Evolutionary conservation across 2,113 vertebrate species (phyloP).

Genomic region (Andinoacara biseriatus): DNA sequence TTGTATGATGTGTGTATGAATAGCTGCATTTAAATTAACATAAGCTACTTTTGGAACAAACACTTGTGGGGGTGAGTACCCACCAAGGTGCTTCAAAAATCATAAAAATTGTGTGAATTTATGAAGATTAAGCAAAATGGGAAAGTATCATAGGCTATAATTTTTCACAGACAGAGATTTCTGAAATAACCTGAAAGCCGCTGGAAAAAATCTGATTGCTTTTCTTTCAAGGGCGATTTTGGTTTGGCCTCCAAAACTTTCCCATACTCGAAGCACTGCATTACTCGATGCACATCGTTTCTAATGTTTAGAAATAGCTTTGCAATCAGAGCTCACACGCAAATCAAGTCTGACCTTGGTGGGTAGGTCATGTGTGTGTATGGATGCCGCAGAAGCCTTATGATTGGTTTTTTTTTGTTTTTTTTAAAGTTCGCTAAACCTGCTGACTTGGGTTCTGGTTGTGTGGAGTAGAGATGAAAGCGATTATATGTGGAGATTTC

Average conservation of each 20-base stretch:
- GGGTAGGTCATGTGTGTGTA: neutral
- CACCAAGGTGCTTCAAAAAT: too few relatives aligned
- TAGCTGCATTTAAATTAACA: too few relatives aligned
- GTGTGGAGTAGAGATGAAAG: neutral
- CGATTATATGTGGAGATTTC: conserved; percentile 20
- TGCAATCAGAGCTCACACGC: neutral
- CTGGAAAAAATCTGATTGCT: neutral
- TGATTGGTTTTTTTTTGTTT: neutral
- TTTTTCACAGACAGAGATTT: fast-evolving
- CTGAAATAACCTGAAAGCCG: neutral
- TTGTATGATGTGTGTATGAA: neutral
- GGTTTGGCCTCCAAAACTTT: neutral
- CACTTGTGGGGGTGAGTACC: too few relatives aligned
- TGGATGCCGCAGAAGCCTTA: neutral
- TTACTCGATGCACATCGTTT: neutral
- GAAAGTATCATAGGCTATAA: neutral
- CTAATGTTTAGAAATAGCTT: too few relatives aligned
- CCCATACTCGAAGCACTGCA: neutral
- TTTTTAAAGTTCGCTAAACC: neutral
- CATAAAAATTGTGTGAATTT: neutral
- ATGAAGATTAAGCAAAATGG: fast-evolving
- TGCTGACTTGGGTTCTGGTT: neutral
- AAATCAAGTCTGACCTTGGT: neutral
- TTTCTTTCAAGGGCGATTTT: neutral
- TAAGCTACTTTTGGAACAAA: too few relatives aligned